Percentiles rank a stretch among this genome's conserved stretches.
Conservation (phyloP, 1,140 invertebrate species). For the Brachionus rotundiformis region DNA sequence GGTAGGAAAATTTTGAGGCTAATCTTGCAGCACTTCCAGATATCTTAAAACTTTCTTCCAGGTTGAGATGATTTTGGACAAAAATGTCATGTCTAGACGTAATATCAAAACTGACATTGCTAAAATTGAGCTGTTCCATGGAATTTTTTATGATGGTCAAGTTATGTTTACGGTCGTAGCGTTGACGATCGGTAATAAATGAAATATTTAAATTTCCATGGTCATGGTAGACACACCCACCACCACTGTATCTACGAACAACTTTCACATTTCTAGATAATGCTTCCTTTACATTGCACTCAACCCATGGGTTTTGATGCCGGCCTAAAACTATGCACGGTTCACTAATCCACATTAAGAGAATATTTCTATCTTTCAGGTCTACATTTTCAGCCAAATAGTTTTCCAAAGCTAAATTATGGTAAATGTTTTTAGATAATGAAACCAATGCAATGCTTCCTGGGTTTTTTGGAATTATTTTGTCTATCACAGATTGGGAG, state of each 20-base stretch:
- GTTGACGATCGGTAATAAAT: constrained; percentile 68
- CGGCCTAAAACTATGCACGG: constrained; percentile 91
- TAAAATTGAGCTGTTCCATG: constrained; percentile 77
- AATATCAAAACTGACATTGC: constrained; percentile 61
- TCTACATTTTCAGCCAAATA: constrained; percentile 66
- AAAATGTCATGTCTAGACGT: constrained; percentile 54
- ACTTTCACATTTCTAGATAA: constrained; percentile 70
- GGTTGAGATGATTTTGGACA: background rate
- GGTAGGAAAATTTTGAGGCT: constrained; percentile 79
- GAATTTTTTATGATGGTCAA: constrained; percentile 73
- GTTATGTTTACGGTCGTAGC: constrained; percentile 76
- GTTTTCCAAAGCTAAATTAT: constrained; percentile 49
- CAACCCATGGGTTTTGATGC: constrained; percentile 94
- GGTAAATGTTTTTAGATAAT: constrained; percentile 31
- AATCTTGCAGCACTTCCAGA: constrained; percentile 89
- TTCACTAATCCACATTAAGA: constrained; percentile 86
- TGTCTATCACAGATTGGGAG: background rate
- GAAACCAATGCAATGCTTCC: constrained; percentile 22
- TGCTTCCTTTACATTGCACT: constrained; percentile 72
- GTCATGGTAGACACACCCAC: constrained; percentile 67
- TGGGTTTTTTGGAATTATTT: constrained; percentile 20
- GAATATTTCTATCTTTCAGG: constrained; percentile 67
- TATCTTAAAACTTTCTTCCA: constrained; percentile 67
- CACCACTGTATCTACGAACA: constrained; percentile 87
- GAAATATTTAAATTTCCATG: constrained; percentile 49